Percentiles rank a stretch among this genome's conserved stretches.
phyloP scores from a whole-genome alignment of 2,797 vertebrate genomes.

The Myotis daubentonii region DNA sequence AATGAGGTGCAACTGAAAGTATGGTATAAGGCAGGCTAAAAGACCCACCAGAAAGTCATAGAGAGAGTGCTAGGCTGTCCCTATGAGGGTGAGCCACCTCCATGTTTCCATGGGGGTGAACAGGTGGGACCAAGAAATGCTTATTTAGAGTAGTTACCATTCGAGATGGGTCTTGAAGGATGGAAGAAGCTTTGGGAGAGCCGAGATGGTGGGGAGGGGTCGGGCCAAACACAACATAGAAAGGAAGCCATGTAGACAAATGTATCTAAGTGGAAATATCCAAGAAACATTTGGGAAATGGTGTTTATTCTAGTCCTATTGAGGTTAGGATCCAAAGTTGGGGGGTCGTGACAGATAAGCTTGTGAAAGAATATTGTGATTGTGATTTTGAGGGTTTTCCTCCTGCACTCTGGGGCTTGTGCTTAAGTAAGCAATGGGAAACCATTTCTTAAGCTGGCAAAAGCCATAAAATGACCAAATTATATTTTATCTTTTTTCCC shows the following conservation, averaged over 20 bases:
- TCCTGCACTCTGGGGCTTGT: background rate
- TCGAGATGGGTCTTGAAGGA: background rate
- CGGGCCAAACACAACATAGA: background rate
- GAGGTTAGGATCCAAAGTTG: background rate
- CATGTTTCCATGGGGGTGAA: background rate
- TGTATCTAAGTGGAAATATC: background rate
- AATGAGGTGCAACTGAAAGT: background rate
- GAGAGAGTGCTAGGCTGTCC: background rate
- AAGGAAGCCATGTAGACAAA: background rate
- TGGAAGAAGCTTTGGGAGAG: background rate
- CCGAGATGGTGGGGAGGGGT: background rate
- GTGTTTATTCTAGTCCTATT: background rate
- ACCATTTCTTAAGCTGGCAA: background rate
- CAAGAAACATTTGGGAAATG: background rate
- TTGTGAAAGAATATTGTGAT: background rate
- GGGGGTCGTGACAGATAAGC: background rate
- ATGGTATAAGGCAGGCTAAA: background rate
- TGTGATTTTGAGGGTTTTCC: background rate
- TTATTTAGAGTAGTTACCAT: background rate
- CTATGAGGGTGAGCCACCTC: background rate
- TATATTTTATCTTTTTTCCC: background rate
- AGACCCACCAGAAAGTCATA: background rate
- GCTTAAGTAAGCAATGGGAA: background rate
- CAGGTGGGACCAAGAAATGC: background rate
- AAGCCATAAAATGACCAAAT: conserved; percentile 25